Base-by-base conservation (phyloP, 2,113 vertebrate genomes). In the Turnix velox region DNA sequence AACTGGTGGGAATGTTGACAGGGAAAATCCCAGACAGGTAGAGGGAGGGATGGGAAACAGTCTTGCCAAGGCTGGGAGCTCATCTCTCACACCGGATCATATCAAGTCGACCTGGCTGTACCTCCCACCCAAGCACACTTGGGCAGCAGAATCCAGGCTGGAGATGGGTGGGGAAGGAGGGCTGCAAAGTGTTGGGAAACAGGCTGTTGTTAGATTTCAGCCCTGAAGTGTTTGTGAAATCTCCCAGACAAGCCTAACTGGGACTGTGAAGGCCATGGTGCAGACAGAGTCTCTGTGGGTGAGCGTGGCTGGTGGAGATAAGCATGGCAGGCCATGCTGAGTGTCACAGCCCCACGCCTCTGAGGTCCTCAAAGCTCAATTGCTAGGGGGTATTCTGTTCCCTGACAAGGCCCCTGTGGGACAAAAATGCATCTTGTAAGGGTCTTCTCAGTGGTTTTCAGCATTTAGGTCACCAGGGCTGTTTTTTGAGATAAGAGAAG, bases 151-250 rank as follows among this genome's bases (percentile, higher is more conserved):
- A 88, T 69, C 1, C 0, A 6, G 22, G 37, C 9, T 74, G 71
- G 14, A 67, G 43, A 43, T 0, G 3, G 14, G 16, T 4, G 27
- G 87, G 48, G 14, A 43, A 66, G 68, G 79, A 92, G 77, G 74
- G 65, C 78, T 92, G 81, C 33, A 40, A 85, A 90, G 93, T 91
- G 95, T 87, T 95, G 87, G 93, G 96, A 97, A 96, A 95, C 83
- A 94, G 84, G 84, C 75, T 94, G 93, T 94, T 96, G 88, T 92
- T 93, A 94, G 93, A 93, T 87, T 91, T 95, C 92, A 95, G 84
- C 72, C 84, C 84, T 23, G 91, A 95, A 91, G 93, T 93, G 94
- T 97, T 91, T 92, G 93, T 23, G 22, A 96, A 94, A 96, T 95
- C 78, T 96, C 89, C 96, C 96, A 96, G 96, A 94, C 68, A 62